Evolutionary conservation across 2,113 vertebrate genomes (phyloP).

Genomic region (Gallinago undulata): DNA sequence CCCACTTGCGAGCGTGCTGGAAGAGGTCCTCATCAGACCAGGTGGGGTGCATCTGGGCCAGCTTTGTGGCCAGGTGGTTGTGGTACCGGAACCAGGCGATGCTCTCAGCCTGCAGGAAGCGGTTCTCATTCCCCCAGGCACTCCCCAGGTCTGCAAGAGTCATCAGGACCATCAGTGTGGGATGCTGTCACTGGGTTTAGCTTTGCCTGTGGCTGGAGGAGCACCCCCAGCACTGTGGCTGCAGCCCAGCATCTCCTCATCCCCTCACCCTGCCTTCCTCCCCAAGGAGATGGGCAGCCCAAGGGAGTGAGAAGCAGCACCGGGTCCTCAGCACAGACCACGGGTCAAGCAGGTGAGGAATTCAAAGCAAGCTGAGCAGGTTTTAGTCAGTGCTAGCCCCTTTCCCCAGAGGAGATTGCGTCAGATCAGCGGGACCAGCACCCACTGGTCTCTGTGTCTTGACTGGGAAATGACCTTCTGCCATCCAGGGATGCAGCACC

Average conservation of each 20-base stretch:
- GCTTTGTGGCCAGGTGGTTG: constrained; percentile 78
- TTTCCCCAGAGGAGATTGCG: background rate
- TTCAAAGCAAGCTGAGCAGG: background rate
- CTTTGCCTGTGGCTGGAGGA: background rate
- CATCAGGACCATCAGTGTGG: background rate
- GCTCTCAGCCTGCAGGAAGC: constrained; percentile 85
- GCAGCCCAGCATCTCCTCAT: background rate
- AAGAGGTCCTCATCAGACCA: constrained; percentile 92
- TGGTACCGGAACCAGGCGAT: constrained; percentile 95
- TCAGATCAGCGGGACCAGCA: background rate
- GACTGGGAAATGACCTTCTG: background rate
- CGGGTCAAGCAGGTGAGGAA: background rate
- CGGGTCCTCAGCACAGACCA: accelerated
- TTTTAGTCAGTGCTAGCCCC: background rate
- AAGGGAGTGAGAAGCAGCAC: accelerated
- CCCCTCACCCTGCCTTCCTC: accelerated
- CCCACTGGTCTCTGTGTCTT: accelerated
- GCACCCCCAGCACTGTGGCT: background rate
- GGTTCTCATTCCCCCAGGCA: constrained; percentile 88
- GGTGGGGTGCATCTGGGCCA: constrained; percentile 70
- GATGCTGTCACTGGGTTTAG: background rate
- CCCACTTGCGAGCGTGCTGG: constrained; percentile 86
- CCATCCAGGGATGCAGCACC: accelerated
- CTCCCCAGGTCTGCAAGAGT: constrained; percentile 84
- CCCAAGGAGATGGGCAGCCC: background rate